Evolutionary conservation across 2,797 vertebrate genomes (phyloP).

Genomic region (Phalloptychus januarius): DNA sequence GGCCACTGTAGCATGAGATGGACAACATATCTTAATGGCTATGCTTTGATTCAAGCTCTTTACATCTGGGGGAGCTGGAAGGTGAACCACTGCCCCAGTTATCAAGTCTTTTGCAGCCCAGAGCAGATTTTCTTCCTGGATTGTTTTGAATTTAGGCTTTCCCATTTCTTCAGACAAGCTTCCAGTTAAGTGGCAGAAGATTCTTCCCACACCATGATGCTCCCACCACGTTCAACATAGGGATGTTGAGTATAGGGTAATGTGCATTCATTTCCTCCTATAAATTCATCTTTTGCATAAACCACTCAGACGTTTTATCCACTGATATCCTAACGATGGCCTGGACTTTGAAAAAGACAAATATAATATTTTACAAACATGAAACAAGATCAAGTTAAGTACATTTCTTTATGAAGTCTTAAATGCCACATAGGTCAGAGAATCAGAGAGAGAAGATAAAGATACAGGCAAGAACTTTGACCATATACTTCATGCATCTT

Average conservation of each 20-base stretch:
- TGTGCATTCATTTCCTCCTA: neutral
- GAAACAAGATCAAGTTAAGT: neutral
- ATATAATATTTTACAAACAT: neutral
- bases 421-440: neutral
- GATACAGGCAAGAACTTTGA: neutral
- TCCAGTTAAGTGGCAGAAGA: neutral
- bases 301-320: neutral
- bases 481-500: slow-evolving; percentile 7
- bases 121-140: neutral
- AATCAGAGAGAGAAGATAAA: neutral
- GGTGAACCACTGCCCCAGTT: neutral
- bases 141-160: neutral
- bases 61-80: no score
- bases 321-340: neutral
- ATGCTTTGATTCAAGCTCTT: no score
- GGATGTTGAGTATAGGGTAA: neutral
- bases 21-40: no score
- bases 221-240: neutral
- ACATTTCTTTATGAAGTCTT: neutral
- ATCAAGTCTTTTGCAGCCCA: neutral
- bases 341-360: neutral
- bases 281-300: neutral
- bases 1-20: no score
- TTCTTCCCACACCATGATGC: neutral
- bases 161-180: neutral